phyloP scores from a whole-genome alignment of 2,888 invertebrate genomes.

The Aleiodes leptofemur region DNA sequence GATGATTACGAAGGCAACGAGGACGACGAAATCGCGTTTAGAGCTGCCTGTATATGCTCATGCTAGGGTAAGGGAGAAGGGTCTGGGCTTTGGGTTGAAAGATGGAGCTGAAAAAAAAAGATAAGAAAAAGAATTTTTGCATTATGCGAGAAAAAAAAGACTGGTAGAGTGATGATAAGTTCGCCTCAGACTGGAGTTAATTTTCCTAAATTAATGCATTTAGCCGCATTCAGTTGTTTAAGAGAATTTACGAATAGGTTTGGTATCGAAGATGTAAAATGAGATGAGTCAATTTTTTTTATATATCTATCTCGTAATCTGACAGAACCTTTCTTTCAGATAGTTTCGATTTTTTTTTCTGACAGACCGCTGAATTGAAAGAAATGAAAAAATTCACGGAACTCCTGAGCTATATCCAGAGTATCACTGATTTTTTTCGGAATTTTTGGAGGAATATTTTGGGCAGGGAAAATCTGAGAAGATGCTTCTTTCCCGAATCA shows the following conservation, averaged over 20 bases:
- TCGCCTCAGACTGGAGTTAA: not conserved
- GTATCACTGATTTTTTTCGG: too few relatives aligned
- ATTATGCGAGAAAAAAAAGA: conserved; percentile 49
- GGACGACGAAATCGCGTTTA: conserved; percentile 61
- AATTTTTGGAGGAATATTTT: too few relatives aligned
- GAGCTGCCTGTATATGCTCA: conserved; percentile 71
- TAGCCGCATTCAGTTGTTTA: too few relatives aligned
- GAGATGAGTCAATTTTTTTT: not conserved
- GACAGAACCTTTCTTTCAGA: not conserved
- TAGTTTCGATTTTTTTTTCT: too few relatives aligned
- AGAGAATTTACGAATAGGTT: too few relatives aligned
- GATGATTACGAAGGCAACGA: conserved; percentile 30
- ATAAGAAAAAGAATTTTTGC: conserved; percentile 62
- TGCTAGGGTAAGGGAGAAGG: conserved; percentile 78
- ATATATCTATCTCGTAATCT: too few relatives aligned
- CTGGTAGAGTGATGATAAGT: conserved; percentile 11
- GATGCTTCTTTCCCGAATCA: too few relatives aligned
- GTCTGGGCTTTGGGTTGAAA: conserved; percentile 80
- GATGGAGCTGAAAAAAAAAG: conserved; percentile 79
- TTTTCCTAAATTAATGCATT: conserved; percentile 2
- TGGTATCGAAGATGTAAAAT: too few relatives aligned
- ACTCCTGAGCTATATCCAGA: too few relatives aligned
- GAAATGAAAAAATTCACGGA: too few relatives aligned
- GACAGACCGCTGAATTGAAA: too few relatives aligned
- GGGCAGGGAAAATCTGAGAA: too few relatives aligned